phyloP scores from a whole-genome alignment of 2,888 invertebrate genomes.

The Bugula neritina region DNA sequence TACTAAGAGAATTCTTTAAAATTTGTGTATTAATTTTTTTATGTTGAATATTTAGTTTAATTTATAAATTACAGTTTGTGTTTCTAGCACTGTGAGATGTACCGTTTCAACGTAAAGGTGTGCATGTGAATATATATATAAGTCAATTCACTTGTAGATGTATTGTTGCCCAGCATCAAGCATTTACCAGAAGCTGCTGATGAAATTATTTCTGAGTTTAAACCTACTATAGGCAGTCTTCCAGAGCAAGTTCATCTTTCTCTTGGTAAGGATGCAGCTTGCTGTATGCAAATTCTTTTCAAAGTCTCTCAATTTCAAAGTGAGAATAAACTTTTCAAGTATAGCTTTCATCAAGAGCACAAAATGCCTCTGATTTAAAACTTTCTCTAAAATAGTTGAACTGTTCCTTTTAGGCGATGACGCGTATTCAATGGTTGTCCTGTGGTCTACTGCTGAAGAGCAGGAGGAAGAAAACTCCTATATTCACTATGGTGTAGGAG shows the following conservation, averaged over 20 bases:
- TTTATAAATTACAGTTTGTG: too few species aligned
- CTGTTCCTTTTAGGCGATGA: neutral
- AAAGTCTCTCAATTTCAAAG: too few species aligned
- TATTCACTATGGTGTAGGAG: slow-evolving; percentile 12
- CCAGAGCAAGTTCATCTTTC: slow-evolving; percentile 18
- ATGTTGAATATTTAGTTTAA: too few species aligned
- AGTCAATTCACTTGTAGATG: too few species aligned
- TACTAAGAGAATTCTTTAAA: too few species aligned
- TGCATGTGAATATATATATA: too few species aligned
- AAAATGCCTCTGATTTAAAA: neutral
- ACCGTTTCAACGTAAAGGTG: too few species aligned
- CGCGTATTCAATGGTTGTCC: slow-evolving; percentile 11
- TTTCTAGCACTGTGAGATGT: too few species aligned
- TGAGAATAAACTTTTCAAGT: too few species aligned
- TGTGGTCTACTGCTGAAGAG: slow-evolving; percentile 22
- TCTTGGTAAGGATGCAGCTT: neutral
- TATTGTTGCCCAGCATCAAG: too few species aligned
- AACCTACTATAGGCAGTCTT: neutral
- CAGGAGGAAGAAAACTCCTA: neutral
- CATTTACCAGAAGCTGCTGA: neutral
- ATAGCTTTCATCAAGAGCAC: neutral
- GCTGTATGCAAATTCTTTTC: too few species aligned
- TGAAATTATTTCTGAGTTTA: neutral
- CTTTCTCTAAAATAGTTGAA: neutral
- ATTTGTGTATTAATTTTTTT: too few species aligned